phyloP scores from a whole-genome alignment of 2,113 vertebrate genomes.

The Coryphaenoides rupestris region DNA sequence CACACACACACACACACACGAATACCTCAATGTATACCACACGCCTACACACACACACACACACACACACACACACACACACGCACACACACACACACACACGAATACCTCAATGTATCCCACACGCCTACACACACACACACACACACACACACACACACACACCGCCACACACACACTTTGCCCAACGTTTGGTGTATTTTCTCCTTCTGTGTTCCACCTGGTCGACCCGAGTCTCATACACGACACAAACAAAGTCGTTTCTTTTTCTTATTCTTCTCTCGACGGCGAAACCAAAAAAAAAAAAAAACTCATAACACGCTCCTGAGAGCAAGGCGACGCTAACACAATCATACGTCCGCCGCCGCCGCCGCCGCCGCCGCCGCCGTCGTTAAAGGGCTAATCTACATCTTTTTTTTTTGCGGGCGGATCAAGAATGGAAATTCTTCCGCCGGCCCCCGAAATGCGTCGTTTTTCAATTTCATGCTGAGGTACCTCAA shows the following conservation, averaged over 20 bases:
- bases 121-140: background rate
- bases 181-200: conserved; percentile 12
- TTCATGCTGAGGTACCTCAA: conserved; percentile 99
- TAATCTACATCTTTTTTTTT: conserved; percentile 92
- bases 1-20: background rate
- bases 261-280: background rate
- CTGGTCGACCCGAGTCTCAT: conserved; percentile 63
- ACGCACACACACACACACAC: conserved; percentile 26
- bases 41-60: conserved; percentile 23
- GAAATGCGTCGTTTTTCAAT: conserved; percentile 99
- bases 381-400: conserved; percentile 62
- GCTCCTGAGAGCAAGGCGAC: conserved; percentile 71
- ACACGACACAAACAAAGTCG: conserved; percentile 68
- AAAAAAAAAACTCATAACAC: conserved; percentile 63
- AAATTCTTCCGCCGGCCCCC: conserved; percentile 83
- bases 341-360: conserved; percentile 69
- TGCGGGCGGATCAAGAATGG: conserved; percentile 99
- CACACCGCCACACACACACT: background rate
- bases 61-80: conserved; percentile 15
- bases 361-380: conserved; percentile 41
- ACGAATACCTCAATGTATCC: background rate
- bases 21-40: conserved; percentile 38
- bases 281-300: no score
- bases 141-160: background rate
- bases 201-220: conserved; percentile 43